Percentiles rank a stretch among this genome's conserved stretches.
Conservation (phyloP, 2,888 invertebrate genomes). For the Andrena haemorrhoa region DNA sequence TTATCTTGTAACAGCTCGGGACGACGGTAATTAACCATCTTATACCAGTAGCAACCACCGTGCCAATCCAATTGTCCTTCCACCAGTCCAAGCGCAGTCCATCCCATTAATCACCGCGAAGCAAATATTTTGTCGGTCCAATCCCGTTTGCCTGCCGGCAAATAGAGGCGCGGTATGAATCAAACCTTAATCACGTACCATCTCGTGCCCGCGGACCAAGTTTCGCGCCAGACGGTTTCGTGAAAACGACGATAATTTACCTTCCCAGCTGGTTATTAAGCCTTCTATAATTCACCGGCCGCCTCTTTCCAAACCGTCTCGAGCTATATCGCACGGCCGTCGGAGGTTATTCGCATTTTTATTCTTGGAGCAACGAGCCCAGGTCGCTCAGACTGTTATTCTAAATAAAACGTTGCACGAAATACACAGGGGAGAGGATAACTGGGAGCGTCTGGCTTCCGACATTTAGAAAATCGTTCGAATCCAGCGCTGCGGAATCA, state of each 20-base stretch:
- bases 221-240: conserved; percentile 21
- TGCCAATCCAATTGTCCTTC: conserved; percentile 14
- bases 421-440: not conserved
- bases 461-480: conserved; percentile 38
- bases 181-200: conserved; percentile 8
- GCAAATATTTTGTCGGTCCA: conserved; percentile 12
- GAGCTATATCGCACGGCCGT: not conserved
- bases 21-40: not conserved
- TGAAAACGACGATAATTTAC: conserved; percentile 39
- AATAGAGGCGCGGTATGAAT: conserved; percentile 13
- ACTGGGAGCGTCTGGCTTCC: not conserved
- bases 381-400: not conserved
- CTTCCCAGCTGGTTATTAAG: conserved; percentile 19
- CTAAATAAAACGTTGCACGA: not conserved
- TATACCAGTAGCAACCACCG: not conserved
- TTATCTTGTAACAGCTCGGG: not conserved
- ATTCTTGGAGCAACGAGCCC: not conserved
- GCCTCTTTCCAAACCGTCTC: conserved; percentile 5
- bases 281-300: conserved; percentile 8
- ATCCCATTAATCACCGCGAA: conserved; percentile 15
- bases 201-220: conserved; percentile 8
- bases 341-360: conserved; percentile 8
- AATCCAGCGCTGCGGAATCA: conserved; percentile 46
- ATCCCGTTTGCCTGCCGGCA: conserved; percentile 5
- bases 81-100: not conserved